Evolutionary conservation across 2,797 vertebrate species (phyloP), one percentile per base, ranked within the genome.

Genomic region (Malurus splendens): DNA sequence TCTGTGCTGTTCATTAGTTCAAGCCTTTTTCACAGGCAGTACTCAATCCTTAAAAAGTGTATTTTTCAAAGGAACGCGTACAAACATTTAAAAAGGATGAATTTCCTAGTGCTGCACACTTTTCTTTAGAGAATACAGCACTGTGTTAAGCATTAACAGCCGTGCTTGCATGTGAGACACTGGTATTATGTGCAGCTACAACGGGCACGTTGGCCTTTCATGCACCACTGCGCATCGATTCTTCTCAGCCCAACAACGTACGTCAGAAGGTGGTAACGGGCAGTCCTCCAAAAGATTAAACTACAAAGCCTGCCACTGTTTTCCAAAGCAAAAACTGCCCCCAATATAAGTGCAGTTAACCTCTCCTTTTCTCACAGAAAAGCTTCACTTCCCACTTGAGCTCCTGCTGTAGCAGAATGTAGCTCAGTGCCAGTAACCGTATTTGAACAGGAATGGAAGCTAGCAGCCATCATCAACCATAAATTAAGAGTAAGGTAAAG

Each of bases 261-360:
- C 13, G 30, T 91, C 90, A 94, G 76, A 90, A 83, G 52, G 80
- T 86, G 55, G 87, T 55, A 83, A 81, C 14, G 36, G 87, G 90
- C 82, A 79, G 27, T 6, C 47, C 45, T 92, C 80, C 90, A 92
- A 81, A 61, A 92, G 71, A 92, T 88, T 88, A 87, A 94, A 86
- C 77, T 78, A 86, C 86, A 94, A 94, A 89, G 60, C 52, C 74
- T 86, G 52, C 32, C 28, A 83, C 67, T 83, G 41, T 87, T 93
- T 87, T 81, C 71, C 77, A 86, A 54, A 78, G 73, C 39, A 72
- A 85, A 92, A 93, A 10, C 45, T 89, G 51, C 59, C 77, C 62
- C 51, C 82, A 73, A 22, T 83, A 15, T 54, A 81, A 75, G 20
- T 52, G 64, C 24, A 93, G 89, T 83, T 94, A 92, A 94, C 86